These are phyloP conservation scores for Hydractinia symbiolongicarpus DNA, from an alignment of 30 jellyfish, hydroid and myxozoan genomes.

Conservation along the genomic window DNA sequence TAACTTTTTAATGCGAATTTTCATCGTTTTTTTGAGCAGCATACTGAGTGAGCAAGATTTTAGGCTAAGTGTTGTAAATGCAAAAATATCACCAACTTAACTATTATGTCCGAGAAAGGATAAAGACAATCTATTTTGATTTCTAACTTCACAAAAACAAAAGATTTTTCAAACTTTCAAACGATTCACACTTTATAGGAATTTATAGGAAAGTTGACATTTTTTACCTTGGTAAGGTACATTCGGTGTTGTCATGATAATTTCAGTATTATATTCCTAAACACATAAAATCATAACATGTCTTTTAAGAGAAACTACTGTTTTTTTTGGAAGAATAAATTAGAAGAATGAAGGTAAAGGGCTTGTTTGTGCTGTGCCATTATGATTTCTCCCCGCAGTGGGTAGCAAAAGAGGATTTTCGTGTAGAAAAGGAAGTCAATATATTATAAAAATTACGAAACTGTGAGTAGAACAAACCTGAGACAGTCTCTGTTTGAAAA, in stretches of 20 bases:
- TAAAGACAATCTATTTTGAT: too few relatives aligned
- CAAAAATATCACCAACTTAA: too few relatives aligned
- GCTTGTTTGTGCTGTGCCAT: too few relatives aligned
- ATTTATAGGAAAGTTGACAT: neutral
- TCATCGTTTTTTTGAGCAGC: too few relatives aligned
- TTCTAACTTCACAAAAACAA: neutral
- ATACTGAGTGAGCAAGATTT: neutral
- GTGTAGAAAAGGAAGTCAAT: neutral
- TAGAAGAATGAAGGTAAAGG: too few relatives aligned
- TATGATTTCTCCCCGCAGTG: neutral
- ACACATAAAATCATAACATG: neutral
- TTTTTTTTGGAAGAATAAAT: neutral
- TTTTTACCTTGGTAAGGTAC: conserved; percentile 84
- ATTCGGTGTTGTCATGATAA: conserved; percentile 85
- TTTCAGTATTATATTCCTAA: conserved; percentile 78
- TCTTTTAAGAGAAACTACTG: neutral
- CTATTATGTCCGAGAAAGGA: too few relatives aligned
- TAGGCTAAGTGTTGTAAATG: neutral
- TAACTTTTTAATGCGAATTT: too few relatives aligned
- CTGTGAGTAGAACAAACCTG: conserved; percentile 38
- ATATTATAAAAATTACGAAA: neutral
- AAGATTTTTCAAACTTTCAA: neutral
- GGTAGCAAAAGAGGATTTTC: neutral
- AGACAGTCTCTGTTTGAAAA: conserved; percentile 74
- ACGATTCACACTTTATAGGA: neutral